Evolutionary conservation across 2,888 invertebrate species (phyloP), one percentile per base, ranked within the genome.

Genomic region (Aporophyla nigra): DNA sequence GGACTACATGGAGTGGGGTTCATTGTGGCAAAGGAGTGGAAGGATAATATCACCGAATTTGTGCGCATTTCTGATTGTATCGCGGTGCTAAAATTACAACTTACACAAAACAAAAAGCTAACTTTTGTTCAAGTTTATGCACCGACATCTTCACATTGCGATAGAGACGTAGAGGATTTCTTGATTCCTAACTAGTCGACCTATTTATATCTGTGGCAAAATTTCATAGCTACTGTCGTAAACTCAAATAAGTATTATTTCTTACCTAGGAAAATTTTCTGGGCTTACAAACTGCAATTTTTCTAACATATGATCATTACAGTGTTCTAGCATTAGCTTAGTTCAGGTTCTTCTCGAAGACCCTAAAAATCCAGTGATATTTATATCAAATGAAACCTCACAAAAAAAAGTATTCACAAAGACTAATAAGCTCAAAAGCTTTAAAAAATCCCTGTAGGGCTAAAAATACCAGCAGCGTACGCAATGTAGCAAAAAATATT

Each of bases 401-500:
- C 10, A 5, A n/a, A 53, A 70, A 88, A 46, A 16, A 16, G 2
- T 16, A 24, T 58, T 43, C 16, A 51, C 10, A 58, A 58, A 58
- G 12, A 59, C 14, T 33, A 75, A 77, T 19, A 53, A 33, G 43
- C 61, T 51, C n/a, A 33, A 78, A 77, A 70, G 63, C 62, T 70
- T 56, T 68, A 6, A 63, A 75, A 56, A 70, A 59, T 6, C 12
- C 43, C 24, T 69, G 69, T 46, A 74, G 67, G n/a, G 62, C 61
- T 21, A 43, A 80, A 56, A 80, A 54, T 82, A 59, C 71, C 66
- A 62, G 33, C 68, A 66, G 66, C 74, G 56, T 75, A 49, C 66
- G 59, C 70, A 66, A 61, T 40, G 65, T 65, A 46, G 51, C 62
- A 82, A 84, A 86, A 85, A 86, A 71, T 63, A 49, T 49, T 27